A percentile compares a stretch with the other conserved stretches of the same genome.
Evolutionary conservation across 2,113 vertebrate species (phyloP).

Genomic region (Pelecanoides urinatrix): DNA sequence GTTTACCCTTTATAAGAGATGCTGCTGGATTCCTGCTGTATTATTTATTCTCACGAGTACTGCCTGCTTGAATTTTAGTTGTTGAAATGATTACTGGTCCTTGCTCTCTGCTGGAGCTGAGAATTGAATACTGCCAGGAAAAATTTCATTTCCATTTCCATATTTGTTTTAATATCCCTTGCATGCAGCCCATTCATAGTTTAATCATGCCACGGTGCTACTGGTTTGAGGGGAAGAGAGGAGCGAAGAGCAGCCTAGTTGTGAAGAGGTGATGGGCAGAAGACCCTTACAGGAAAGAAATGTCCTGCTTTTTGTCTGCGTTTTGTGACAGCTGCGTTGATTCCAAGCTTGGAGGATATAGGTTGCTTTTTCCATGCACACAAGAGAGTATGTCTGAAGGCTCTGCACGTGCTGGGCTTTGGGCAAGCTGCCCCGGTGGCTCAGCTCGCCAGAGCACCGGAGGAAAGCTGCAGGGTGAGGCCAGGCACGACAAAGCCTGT

Average conservation of each 20-base stretch:
- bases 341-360: background rate
- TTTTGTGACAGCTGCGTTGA: background rate
- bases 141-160: background rate
- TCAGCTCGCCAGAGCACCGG: background rate
- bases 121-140: background rate
- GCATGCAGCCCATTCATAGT: background rate
- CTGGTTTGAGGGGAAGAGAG: accelerated
- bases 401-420: background rate
- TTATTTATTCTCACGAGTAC: background rate
- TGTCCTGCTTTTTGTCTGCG: background rate
- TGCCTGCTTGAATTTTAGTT: background rate
- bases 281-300: background rate
- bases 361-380: background rate
- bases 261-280: background rate
- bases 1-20: background rate
- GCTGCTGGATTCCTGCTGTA: background rate
- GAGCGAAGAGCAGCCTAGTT: background rate
- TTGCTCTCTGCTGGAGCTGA: background rate
- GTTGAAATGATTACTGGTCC: background rate
- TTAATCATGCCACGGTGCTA: accelerated
- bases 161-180: background rate
- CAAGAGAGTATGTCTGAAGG: background rate
- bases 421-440: background rate
- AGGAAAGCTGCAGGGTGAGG: slow-evolving; percentile 1
- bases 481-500: slow-evolving; percentile 2